Evolutionary conservation across 2,888 invertebrate species (phyloP).

Genomic region (Venustoraphidia nigricollis): DNA sequence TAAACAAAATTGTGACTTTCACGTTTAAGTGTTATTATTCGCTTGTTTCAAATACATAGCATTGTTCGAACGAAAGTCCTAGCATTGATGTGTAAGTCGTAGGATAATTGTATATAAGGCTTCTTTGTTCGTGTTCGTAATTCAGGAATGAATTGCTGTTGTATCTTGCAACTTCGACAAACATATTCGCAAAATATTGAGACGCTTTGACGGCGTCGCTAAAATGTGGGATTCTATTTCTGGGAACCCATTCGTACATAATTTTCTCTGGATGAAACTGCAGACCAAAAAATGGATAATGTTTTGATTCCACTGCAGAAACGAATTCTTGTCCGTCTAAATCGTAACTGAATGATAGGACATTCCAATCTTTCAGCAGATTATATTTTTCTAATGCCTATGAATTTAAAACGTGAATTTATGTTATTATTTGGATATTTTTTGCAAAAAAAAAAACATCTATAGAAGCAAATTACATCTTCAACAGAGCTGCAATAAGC

Average conservation of each 20-base stretch:
- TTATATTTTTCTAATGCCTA: constrained; percentile 36
- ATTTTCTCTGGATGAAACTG: constrained; percentile 90
- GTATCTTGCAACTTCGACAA: constrained; percentile 58
- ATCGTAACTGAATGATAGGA: constrained; percentile 37
- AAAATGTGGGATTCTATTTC: constrained; percentile 47
- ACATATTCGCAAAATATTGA: constrained; percentile 69
- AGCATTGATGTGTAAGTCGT: constrained; percentile 41
- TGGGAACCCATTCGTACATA: constrained; percentile 55
- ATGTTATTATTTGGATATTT: too few species aligned
- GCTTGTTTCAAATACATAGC: constrained; percentile 42
- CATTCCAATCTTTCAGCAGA: constrained; percentile 44
- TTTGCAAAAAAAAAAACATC: too few species aligned
- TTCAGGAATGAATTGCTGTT: constrained; percentile 41
- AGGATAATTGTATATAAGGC: constrained; percentile 56
- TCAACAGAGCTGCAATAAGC: too few species aligned
- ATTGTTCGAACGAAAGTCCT: constrained; percentile 42
- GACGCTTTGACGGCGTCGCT: constrained; percentile 43
- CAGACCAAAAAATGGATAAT: constrained; percentile 67
- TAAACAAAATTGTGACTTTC: too few species aligned
- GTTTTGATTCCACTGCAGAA: constrained; percentile 56
- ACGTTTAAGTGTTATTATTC: too few species aligned
- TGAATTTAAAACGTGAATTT: constrained; percentile 10
- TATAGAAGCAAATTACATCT: too few species aligned
- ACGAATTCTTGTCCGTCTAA: constrained; percentile 48
- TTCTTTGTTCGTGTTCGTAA: constrained; percentile 28